A percentile compares a stretch with the other conserved stretches of the same genome.
Evolutionary conservation across 1,140 invertebrate genomes (phyloP).

Genomic region (Plectrocnemia conspersa): DNA sequence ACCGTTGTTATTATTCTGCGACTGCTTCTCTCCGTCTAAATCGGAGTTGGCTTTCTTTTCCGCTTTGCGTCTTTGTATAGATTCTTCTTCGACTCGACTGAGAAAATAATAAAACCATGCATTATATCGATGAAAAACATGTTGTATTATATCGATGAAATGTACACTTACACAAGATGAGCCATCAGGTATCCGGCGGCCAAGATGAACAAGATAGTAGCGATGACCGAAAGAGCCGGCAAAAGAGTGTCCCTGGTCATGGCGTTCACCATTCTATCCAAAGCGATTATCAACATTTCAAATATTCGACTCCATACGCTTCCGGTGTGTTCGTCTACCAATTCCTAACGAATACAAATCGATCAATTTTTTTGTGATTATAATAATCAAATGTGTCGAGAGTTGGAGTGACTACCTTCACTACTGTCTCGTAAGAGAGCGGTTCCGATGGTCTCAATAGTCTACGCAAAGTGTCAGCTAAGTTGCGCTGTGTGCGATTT

Average conservation of each 20-base stretch:
- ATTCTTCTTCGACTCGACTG: conserved; percentile 76
- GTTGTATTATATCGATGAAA: background rate
- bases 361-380: conserved; percentile 19
- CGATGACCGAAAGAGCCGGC: conserved; percentile 74
- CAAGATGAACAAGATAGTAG: conserved; percentile 75
- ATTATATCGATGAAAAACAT: background rate
- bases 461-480: conserved; percentile 68
- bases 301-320: conserved; percentile 69
- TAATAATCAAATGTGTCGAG: background rate
- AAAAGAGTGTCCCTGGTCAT: conserved; percentile 77
- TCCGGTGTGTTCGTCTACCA: conserved; percentile 70
- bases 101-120: conserved; percentile 22
- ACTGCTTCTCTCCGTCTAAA: conserved; percentile 17
- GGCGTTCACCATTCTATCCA: conserved; percentile 69
- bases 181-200: conserved; percentile 83
- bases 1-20: conserved; percentile 47
- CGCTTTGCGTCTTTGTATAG: conserved; percentile 60
- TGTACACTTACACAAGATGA: conserved; percentile 69
- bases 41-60: conserved; percentile 43
- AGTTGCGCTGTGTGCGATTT: conserved; percentile 67
- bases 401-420: conserved; percentile 52
- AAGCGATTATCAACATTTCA: conserved; percentile 61
- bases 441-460: conserved; percentile 68
- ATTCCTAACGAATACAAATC: conserved; percentile 51
- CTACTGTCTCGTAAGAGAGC: conserved; percentile 65